Evolutionary conservation across 2,888 invertebrate genomes (phyloP).

Genomic region (Gymnoscelis rufifasciata): DNA sequence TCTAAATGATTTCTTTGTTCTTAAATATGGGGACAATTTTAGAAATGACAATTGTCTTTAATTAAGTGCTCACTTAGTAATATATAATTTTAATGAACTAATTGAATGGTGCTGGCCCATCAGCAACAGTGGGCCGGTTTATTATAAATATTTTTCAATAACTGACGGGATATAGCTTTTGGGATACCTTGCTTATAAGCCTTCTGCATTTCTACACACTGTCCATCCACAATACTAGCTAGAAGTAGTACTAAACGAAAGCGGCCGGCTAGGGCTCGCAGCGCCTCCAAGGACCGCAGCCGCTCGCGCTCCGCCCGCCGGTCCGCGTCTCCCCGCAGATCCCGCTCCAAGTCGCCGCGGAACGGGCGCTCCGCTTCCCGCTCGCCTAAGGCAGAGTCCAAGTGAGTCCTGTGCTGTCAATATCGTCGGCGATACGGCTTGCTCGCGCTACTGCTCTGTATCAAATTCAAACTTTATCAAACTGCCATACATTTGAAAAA

Average conservation of each 20-base stretch:
- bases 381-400: slow-evolving; percentile 61
- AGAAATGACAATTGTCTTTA: no score
- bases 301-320: slow-evolving; percentile 37
- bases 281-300: slow-evolving; percentile 58
- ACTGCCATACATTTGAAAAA: no score
- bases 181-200: background rate
- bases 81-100: no score
- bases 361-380: slow-evolving; percentile 51
- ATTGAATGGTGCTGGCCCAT: no score
- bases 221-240: slow-evolving; percentile 8
- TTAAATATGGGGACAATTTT: no score
- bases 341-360: slow-evolving; percentile 36
- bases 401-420: slow-evolving; percentile 66
- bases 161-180: no score
- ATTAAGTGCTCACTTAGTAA: no score
- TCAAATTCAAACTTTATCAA: background rate
- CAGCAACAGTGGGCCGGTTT: no score
- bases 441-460: slow-evolving; percentile 41
- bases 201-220: background rate
- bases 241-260: slow-evolving; percentile 13
- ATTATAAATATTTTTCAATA: no score
- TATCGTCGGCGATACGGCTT: slow-evolving; percentile 45
- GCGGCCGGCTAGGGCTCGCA: slow-evolving; percentile 55
- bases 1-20: no score
- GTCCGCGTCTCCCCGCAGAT: slow-evolving; percentile 21